Percentiles rank a stretch among this genome's conserved stretches.
Conservation (phyloP, 1,140 invertebrate species). For the Tribolium castaneum region DNA sequence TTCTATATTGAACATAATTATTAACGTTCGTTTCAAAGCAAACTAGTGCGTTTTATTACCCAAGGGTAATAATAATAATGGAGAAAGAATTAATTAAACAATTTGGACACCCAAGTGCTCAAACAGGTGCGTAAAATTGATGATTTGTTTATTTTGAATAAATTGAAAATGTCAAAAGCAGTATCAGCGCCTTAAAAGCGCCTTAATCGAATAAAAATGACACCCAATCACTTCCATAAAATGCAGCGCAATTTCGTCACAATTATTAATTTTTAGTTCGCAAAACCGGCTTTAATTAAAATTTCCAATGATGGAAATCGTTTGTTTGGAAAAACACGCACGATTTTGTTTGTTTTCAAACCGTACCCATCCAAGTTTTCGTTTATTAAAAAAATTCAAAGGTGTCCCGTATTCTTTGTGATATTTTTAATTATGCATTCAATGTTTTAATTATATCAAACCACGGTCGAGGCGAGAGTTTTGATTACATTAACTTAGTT, state of each 20-base stretch:
- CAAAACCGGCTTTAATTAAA: neutral
- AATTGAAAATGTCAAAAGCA: neutral
- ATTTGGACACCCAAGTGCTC: no score
- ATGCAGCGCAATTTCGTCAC: neutral
- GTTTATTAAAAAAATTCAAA: neutral
- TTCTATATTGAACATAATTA: neutral
- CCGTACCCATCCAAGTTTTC: neutral
- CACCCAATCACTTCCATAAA: neutral
- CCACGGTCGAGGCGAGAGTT: constrained; percentile 40
- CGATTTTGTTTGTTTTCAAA: neutral
- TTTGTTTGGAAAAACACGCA: neutral
- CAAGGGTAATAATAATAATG: neutral
- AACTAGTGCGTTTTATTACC: neutral
- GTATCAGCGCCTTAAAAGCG: neutral
- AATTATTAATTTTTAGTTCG: neutral
- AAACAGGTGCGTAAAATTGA: neutral
- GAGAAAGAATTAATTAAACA: neutral
- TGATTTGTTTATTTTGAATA: neutral
- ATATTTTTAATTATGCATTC: constrained; percentile 49
- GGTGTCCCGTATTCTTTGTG: constrained; percentile 11
- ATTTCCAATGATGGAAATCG: neutral
- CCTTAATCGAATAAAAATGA: neutral
- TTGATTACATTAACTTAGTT: constrained; percentile 32
- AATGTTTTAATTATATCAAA: constrained; percentile 48
- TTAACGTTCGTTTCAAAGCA: neutral